Conservation (phyloP, 2,113 vertebrate species). For the Centropus bengalensis region DNA sequence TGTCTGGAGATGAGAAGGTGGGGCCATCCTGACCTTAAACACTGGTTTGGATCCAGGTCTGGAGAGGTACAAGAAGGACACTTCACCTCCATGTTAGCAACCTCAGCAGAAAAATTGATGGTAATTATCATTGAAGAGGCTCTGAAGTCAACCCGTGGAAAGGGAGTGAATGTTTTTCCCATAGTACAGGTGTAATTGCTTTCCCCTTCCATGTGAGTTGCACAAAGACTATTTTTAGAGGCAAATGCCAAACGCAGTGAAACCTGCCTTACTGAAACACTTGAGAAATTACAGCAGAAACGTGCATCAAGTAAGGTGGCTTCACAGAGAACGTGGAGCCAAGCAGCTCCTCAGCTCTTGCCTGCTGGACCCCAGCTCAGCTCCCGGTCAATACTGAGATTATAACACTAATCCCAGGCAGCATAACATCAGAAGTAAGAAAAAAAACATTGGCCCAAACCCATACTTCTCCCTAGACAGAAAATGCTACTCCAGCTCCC, state of each 20-base stretch:
- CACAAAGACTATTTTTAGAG: constrained; percentile 45
- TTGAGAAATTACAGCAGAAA: background rate
- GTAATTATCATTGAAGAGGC: background rate
- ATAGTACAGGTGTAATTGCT: background rate
- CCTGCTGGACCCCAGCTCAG: background rate
- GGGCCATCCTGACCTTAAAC: background rate
- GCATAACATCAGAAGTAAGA: background rate
- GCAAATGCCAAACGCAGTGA: background rate
- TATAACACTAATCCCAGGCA: background rate
- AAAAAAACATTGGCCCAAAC: background rate
- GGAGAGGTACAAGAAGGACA: background rate
- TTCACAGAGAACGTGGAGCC: background rate
- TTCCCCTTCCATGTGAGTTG: background rate
- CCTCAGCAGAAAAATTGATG: constrained; percentile 23
- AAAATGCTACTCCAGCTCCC: background rate
- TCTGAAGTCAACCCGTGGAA: background rate
- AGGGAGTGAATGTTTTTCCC: constrained; percentile 44
- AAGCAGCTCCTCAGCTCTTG: background rate
- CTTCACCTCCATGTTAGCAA: background rate
- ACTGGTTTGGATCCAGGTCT: background rate
- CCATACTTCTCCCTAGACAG: background rate
- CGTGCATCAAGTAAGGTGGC: background rate
- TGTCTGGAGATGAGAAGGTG: constrained; percentile 11
- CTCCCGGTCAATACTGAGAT: background rate
- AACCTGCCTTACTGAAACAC: background rate